These are phyloP conservation scores for Eciton burchellii DNA, from an alignment of 1,140 invertebrate species.

Conservation along the genomic window DNA sequence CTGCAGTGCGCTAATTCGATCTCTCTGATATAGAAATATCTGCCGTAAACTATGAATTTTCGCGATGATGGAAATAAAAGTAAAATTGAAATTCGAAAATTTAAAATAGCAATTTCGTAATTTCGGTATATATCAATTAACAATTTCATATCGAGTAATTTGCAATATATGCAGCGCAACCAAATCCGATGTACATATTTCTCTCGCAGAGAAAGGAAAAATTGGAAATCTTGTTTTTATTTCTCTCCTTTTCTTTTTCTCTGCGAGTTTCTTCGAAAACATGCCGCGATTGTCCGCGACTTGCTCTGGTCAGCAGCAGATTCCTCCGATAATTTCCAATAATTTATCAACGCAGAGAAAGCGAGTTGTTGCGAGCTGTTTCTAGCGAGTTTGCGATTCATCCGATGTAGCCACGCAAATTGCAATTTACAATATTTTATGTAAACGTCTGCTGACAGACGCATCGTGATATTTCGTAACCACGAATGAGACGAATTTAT, in stretches of 20 bases:
- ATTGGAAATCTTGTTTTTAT: too few relatives aligned
- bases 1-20: not conserved
- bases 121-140: not conserved
- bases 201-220: too few relatives aligned
- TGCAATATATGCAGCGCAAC: not conserved
- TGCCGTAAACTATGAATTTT: not conserved
- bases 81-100: conserved; percentile 3
- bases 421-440: conserved; percentile 32
- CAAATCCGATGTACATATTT: too few relatives aligned
- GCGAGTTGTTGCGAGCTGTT: too few relatives aligned
- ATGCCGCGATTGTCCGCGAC: too few relatives aligned
- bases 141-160: conserved; percentile 3
- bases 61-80: not conserved
- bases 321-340: not conserved
- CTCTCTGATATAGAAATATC: not conserved
- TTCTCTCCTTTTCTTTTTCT: too few relatives aligned
- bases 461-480: conserved; percentile 11
- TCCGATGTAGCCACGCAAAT: conserved; percentile 27
- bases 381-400: conserved; percentile 40
- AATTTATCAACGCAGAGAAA: conserved; percentile 13
- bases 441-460: conserved; percentile 6
- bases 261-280: too few relatives aligned
- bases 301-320: too few relatives aligned
- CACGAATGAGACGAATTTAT: conserved; percentile 19
- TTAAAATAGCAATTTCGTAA: not conserved